Evolutionary conservation across 1,140 invertebrate species (phyloP).

Genomic region (Centruroides vittatus): DNA sequence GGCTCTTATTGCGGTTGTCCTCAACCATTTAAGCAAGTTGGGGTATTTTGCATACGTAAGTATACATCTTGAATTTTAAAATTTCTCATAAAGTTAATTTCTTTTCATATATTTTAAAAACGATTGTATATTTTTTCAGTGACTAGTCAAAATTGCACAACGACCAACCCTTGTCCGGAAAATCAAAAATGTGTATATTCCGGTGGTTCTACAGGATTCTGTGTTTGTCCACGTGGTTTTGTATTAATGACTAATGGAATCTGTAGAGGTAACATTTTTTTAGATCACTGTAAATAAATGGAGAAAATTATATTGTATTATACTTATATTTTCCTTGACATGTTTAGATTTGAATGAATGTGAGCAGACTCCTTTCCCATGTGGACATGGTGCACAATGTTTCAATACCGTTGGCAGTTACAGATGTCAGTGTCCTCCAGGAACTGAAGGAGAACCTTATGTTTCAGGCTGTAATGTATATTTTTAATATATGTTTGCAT

Average conservation of each 20-base stretch:
- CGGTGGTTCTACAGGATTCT: constrained; percentile 15
- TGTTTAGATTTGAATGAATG: constrained; percentile 19
- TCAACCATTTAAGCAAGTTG: constrained; percentile 18
- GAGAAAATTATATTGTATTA: background rate
- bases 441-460: constrained; percentile 17
- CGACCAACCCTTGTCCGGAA: constrained; percentile 24
- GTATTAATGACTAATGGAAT: constrained; percentile 19
- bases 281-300: background rate
- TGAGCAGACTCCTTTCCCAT: constrained; percentile 17
- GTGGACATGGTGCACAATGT: constrained; percentile 25
- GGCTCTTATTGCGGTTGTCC: constrained; percentile 21
- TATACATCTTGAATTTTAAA: background rate
- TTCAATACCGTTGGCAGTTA: constrained; percentile 28
- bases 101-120: background rate
- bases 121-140: constrained; percentile 2
- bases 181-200: constrained; percentile 21
- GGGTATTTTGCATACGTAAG: constrained; percentile 22
- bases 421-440: constrained; percentile 25
- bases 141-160: constrained; percentile 21
- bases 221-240: constrained; percentile 21
- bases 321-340: background rate
- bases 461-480: constrained; percentile 26
- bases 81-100: background rate
- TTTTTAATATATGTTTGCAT: background rate
- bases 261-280: constrained; percentile 15